phyloP scores from a whole-genome alignment of 2,113 vertebrate genomes.

The Redunca redunca region DNA sequence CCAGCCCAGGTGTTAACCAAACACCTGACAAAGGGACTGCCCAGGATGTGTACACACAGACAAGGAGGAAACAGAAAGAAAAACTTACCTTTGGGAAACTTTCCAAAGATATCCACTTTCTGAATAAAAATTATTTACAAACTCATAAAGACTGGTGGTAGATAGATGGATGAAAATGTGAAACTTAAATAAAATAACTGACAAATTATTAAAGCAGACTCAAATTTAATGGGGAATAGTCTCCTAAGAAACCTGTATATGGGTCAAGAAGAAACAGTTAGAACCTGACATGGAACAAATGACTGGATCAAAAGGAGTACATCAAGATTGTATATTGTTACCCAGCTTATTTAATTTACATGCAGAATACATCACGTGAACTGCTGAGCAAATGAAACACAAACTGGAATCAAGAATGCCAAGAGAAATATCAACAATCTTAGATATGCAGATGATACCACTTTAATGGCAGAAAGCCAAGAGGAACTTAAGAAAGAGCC shows the following conservation, averaged over 20 bases:
- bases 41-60: rapidly evolving
- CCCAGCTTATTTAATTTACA: not conserved
- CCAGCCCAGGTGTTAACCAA: not conserved
- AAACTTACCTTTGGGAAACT: not conserved
- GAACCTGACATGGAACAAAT: not conserved
- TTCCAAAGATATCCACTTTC: not conserved
- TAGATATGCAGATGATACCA: not conserved
- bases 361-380: not conserved
- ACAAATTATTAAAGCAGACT: not conserved
- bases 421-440: not conserved
- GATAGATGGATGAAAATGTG: not conserved
- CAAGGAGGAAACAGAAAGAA: not conserved
- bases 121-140: not conserved
- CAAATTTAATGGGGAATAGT: not conserved
- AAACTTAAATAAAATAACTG: not conserved
- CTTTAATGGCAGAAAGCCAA: not conserved
- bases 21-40: not conserved
- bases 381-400: not conserved
- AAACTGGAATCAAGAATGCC: not conserved
- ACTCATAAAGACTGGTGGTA: not conserved
- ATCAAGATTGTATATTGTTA: not conserved
- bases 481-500: not conserved
- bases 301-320: not conserved
- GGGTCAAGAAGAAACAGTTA: not conserved
- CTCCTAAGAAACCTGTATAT: not conserved